Conservation (phyloP, 2,113 vertebrate species). For the Pyxicephalus adspersus region DNA sequence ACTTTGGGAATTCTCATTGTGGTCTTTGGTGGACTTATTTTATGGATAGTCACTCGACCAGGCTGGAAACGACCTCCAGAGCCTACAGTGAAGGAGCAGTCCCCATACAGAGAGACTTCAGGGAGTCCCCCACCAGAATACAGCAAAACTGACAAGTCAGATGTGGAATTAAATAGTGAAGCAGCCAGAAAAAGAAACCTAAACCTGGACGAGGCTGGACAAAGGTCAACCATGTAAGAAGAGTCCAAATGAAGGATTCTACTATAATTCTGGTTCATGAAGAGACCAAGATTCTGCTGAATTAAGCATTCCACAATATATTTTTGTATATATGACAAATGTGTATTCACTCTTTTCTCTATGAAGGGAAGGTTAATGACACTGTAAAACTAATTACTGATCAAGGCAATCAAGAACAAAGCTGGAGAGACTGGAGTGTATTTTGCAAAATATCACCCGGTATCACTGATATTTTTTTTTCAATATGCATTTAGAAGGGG, state of each 20-base stretch:
- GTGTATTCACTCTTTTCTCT: no score
- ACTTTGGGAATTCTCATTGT: constrained; percentile 83
- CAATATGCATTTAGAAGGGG: no score
- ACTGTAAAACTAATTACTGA: no score
- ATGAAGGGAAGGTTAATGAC: no score
- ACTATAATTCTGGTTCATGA: no score
- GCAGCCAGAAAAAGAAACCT: constrained; percentile 75
- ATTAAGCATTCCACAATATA: no score
- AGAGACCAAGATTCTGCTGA: no score
- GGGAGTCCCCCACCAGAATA: constrained; percentile 62
- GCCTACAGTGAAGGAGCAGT: constrained; percentile 61
- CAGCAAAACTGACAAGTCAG: constrained; percentile 65
- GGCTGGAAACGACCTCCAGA: constrained; percentile 90
- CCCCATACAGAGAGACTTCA: constrained; percentile 56
- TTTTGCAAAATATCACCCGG: no score
- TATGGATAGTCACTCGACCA: constrained; percentile 87
- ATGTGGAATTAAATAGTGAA: constrained; percentile 71
- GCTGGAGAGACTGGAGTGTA: no score
- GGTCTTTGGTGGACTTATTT: constrained; percentile 80
- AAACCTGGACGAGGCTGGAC: constrained; percentile 75
- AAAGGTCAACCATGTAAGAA: constrained; percentile 75
- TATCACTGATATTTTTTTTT: no score
- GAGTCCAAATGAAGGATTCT: background rate
- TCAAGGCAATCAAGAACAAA: no score
- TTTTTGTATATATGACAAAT: no score